Conservation (phyloP, 2,888 invertebrate genomes). For the Drosophila birchii region DNA sequence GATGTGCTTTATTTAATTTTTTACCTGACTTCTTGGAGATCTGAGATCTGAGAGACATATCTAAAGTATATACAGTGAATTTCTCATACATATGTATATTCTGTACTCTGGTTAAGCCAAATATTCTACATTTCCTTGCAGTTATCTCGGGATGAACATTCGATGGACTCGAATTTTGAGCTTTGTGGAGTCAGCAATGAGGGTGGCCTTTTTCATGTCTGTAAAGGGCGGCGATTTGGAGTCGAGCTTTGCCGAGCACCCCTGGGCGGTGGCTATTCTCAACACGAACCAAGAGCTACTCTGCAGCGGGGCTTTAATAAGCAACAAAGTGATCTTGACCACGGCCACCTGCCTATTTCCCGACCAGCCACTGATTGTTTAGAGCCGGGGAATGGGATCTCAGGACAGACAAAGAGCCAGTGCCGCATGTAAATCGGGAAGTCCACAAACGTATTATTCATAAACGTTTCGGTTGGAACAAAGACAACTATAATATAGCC, state of each 20-base stretch:
- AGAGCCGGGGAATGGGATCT: neutral
- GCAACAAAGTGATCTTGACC: neutral
- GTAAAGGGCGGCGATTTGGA: neutral
- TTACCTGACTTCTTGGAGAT: no score
- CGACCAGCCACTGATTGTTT: neutral
- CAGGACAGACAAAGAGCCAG: neutral
- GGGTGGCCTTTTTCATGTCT: no score
- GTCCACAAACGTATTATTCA: neutral
- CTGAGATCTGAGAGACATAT: no score
- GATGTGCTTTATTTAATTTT: no score
- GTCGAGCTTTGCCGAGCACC: conserved; percentile 7
- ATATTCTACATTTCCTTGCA: neutral
- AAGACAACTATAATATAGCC: neutral
- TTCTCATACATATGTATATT: no score
- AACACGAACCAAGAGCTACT: neutral
- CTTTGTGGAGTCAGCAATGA: neutral
- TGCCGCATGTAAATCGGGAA: neutral
- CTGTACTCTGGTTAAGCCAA: no score
- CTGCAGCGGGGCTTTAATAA: conserved; percentile 30
- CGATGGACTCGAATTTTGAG: neutral
- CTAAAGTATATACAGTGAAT: no score
- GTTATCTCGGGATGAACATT: neutral
- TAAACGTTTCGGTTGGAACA: no score
- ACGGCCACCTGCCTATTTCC: neutral
- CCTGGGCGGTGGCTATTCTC: conserved; percentile 28